phyloP scores from a whole-genome alignment of 1,140 invertebrate species.

The Leptinotarsa lineolata region DNA sequence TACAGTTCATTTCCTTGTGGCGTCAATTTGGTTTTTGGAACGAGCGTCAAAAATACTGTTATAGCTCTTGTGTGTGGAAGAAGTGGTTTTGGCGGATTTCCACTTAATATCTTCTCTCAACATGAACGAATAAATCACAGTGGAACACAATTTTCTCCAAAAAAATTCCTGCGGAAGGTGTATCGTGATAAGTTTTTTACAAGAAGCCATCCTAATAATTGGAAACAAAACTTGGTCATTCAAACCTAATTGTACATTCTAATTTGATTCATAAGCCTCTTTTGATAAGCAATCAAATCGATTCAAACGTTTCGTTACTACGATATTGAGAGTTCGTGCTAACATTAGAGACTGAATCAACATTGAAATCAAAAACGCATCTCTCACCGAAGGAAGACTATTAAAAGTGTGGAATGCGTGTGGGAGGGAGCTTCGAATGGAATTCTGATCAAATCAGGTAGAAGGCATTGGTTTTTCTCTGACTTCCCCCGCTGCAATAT shows the following conservation, averaged over 20 bases:
- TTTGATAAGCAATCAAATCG: background rate
- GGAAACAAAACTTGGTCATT: background rate
- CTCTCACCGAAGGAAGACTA: background rate
- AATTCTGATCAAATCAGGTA: conserved; percentile 9
- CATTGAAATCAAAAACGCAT: conserved; percentile 4
- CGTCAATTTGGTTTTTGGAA: no score
- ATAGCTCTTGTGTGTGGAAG: no score
- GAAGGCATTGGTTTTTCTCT: conserved; percentile 1
- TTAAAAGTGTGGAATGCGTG: conserved; percentile 15
- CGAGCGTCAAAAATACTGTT: no score
- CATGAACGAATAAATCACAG: no score
- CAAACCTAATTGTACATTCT: background rate
- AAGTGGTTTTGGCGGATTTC: no score
- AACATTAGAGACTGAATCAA: background rate
- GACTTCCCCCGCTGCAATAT: background rate
- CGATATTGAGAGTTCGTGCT: background rate
- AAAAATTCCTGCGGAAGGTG: no score
- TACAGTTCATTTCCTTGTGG: no score
- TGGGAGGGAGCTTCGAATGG: conserved; percentile 14
- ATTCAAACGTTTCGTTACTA: background rate
- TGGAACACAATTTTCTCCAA: no score
- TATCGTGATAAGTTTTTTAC: no score
- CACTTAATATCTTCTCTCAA: no score
- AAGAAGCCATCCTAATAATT: no score
- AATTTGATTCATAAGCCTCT: no score